Evolutionary conservation across 2,797 vertebrate genomes (phyloP), one percentile per base, ranked within the genome.

Genomic region (Sardinella longiceps): DNA sequence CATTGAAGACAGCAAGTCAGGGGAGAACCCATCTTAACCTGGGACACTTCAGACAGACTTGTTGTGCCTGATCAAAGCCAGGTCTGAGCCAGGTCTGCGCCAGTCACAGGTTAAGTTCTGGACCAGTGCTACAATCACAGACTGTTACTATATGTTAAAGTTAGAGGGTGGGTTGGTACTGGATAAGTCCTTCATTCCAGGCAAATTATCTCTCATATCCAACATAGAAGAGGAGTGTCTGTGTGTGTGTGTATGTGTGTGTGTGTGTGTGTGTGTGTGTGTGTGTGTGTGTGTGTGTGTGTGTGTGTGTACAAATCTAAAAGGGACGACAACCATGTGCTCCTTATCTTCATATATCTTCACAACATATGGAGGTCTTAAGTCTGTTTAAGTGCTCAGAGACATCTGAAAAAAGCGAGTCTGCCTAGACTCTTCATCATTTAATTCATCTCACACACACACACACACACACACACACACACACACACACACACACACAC

Each of bases 201-300:
- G 10, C 2, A 66, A 9, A 33, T 30, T 2, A 10, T 30, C 60
- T 66, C 28, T 3, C 28, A 1, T 33, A 12, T 30, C 25, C 11
- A 66, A 11, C 60, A 66, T 25, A 66, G 5, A 30, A 66, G 2
- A 30, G 56, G 14, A 3, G 10, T 66, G 25, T 30, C 43, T 88
- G 84, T 88, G n/a, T n/a, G n/a, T n/a, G n/a, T n/a, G n/a, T n/a
- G n/a, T n/a, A n/a, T n/a, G n/a, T n/a, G n/a, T n/a, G n/a, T n/a
- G n/a, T n/a, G n/a, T n/a, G n/a, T n/a, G 25, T 84, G 89, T 77
- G 50, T 84, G 58, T 37, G 30, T 28, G 60, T 66, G 28, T 66
- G 60, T 66, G 60, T 33, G 60, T 66, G 25, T 66, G 28, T 66
- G 25, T 33, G 14, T 66, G 63, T 66, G 63, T 66, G 11, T 33